Percentiles rank a stretch among this genome's conserved stretches.
Evolutionary conservation across 2,113 vertebrate species (phyloP).

Genomic region (Sylvilagus bachmani): DNA sequence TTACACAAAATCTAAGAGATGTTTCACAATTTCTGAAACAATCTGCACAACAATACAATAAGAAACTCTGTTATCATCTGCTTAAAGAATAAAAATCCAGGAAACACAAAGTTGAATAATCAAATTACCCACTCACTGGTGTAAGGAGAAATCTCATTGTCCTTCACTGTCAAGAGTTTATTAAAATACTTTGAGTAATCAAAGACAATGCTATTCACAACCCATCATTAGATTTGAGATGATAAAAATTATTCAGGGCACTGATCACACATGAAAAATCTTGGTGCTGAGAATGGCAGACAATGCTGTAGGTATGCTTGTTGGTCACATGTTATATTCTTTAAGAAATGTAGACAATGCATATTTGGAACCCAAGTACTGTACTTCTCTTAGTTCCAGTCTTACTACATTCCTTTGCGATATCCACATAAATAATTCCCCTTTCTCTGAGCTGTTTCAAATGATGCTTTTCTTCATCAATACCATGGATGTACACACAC

Average conservation of each 20-base stretch:
- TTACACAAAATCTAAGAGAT: conserved; percentile 33
- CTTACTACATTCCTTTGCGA: background rate
- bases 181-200: conserved; percentile 32
- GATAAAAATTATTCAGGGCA: conserved; percentile 13
- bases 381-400: background rate
- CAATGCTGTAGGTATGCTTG: background rate
- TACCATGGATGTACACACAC: background rate
- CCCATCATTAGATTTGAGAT: background rate
- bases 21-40: conserved; percentile 48
- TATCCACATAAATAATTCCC: background rate
- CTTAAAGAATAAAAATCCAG: conserved; percentile 4
- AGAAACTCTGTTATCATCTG: background rate
- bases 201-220: conserved; percentile 57
- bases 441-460: background rate
- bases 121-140: background rate
- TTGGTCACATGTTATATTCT: background rate
- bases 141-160: background rate
- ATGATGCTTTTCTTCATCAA: background rate
- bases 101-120: background rate
- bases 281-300: background rate
- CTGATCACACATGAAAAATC: conserved; percentile 17
- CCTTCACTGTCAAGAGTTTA: conserved; percentile 13
- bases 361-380: background rate
- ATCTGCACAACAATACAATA: background rate
- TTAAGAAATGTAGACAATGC: background rate